These are phyloP conservation scores for Oncorhynchus kisutch DNA, from an alignment of 2,113 vertebrate species.

Conservation along the genomic window DNA sequence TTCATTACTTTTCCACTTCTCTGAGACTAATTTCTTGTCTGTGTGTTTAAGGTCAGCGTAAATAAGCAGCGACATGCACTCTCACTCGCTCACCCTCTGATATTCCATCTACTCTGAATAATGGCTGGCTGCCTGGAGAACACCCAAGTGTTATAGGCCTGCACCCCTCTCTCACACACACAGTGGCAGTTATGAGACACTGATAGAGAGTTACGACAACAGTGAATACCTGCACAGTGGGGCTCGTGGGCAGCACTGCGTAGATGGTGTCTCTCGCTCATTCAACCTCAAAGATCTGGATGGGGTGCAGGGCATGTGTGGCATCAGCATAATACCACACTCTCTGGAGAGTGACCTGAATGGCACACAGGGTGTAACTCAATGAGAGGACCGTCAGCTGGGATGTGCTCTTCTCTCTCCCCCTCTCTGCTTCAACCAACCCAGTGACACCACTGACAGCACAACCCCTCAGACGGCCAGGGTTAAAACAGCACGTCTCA, in stretches of 20 bases:
- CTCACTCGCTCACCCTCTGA: conserved; percentile 18
- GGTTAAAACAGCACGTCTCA: background rate
- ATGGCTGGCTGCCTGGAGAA: conserved; percentile 38
- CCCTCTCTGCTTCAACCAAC: background rate
- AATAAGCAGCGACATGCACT: conserved; percentile 7
- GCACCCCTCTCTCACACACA: background rate
- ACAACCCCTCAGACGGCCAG: too few species aligned
- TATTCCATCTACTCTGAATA: conserved; percentile 45
- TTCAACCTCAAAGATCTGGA: conserved; percentile 44
- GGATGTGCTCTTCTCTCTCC: background rate
- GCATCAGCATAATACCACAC: conserved; percentile 38
- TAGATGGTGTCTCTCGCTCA: conserved; percentile 7
- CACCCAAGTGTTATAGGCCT: conserved; percentile 21
- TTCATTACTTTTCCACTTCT: conserved; percentile 13
- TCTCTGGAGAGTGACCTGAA: conserved; percentile 30
- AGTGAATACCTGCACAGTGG: conserved; percentile 16
- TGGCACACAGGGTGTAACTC: conserved; percentile 25
- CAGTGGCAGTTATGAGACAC: conserved; percentile 7
- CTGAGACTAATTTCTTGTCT: conserved; percentile 30
- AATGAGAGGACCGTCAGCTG: background rate
- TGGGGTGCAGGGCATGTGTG: conserved; percentile 6
- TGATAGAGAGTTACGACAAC: background rate
- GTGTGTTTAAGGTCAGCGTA: conserved; percentile 10
- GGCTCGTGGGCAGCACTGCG: background rate
- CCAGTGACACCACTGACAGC: background rate